A percentile compares a stretch with the other conserved stretches of the same genome.
phyloP scores from a whole-genome alignment of 2,113 vertebrate genomes.

The Thalassoma bifasciatum region DNA sequence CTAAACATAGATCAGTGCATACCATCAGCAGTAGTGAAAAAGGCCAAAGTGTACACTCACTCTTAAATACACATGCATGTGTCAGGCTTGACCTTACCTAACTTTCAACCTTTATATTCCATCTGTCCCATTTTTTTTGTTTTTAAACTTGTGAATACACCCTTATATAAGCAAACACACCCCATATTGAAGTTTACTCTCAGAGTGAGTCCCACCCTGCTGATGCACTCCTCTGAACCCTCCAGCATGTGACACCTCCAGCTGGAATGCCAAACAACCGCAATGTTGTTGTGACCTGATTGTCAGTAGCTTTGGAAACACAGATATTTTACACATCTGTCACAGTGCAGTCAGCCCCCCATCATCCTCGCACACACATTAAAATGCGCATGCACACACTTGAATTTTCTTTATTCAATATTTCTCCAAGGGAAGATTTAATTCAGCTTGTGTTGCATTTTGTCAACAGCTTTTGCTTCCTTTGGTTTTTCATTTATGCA shows the following conservation, averaged over 20 bases:
- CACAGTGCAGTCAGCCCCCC: background rate
- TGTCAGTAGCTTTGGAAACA: slow-evolving; percentile 51
- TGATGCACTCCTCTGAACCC: slow-evolving; percentile 51
- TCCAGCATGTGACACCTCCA: slow-evolving; percentile 71
- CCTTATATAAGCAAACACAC: slow-evolving; percentile 1
- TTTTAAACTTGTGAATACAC: background rate
- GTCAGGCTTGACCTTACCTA: slow-evolving; percentile 8
- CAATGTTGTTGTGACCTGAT: slow-evolving; percentile 32
- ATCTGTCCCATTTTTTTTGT: background rate
- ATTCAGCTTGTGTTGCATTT: slow-evolving; percentile 19
- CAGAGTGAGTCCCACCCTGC: slow-evolving; percentile 69
- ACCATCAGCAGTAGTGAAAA: slow-evolving; percentile 23
- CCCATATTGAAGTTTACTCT: slow-evolving; percentile 10
- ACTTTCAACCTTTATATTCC: slow-evolving; percentile 18
- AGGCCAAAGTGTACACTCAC: slow-evolving; percentile 35
- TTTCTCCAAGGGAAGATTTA: slow-evolving; percentile 38
- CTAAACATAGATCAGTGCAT: slow-evolving; percentile 49
- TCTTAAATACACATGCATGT: background rate
- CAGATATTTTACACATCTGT: slow-evolving; percentile 38
- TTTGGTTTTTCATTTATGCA: slow-evolving; percentile 26
- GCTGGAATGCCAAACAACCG: slow-evolving; percentile 65
- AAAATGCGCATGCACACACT: background rate
- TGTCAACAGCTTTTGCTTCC: slow-evolving; percentile 24
- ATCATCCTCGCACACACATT: background rate
- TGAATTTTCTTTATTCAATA: slow-evolving; percentile 7